Percentiles rank a stretch among this genome's conserved stretches.
phyloP scores from a whole-genome alignment of 1,140 invertebrate species.

The Anthonomus grandis region DNA sequence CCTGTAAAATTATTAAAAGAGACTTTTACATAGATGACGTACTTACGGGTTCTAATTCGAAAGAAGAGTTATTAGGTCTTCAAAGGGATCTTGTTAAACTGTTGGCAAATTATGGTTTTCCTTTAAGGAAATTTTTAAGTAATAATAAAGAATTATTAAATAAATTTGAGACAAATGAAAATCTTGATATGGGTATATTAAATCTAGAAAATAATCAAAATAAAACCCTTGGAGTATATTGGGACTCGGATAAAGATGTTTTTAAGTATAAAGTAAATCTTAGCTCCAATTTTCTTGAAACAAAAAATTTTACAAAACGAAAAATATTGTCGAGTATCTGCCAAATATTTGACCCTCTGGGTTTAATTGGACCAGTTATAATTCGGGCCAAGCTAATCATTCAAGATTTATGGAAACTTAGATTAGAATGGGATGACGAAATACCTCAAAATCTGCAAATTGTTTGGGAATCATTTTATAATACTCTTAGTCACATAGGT shows the following conservation, averaged over 20 bases:
- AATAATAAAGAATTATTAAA: neutral
- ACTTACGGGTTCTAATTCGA: no score
- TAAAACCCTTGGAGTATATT: no score
- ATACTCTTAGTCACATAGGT: neutral
- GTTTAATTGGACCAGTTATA: neutral
- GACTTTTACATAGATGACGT: no score
- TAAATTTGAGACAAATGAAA: neutral
- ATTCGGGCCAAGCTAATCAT: neutral
- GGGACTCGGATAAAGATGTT: no score
- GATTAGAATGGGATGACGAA: no score
- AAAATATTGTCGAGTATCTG: neutral
- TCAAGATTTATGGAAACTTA: neutral
- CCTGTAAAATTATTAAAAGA: no score
- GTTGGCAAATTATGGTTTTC: no score
- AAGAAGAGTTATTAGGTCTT: neutral
- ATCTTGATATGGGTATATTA: neutral
- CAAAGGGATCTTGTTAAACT: neutral
- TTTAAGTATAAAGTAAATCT: no score
- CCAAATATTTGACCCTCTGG: conserved; percentile 2
- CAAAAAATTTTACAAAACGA: no score
- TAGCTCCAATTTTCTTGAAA: no score
- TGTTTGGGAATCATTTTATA: neutral
- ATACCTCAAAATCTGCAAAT: neutral
- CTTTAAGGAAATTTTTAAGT: no score
- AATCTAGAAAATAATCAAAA: no score